Conservation (phyloP, 2,797 vertebrate genomes). For the Melanotaenia parkinsoni region DNA sequence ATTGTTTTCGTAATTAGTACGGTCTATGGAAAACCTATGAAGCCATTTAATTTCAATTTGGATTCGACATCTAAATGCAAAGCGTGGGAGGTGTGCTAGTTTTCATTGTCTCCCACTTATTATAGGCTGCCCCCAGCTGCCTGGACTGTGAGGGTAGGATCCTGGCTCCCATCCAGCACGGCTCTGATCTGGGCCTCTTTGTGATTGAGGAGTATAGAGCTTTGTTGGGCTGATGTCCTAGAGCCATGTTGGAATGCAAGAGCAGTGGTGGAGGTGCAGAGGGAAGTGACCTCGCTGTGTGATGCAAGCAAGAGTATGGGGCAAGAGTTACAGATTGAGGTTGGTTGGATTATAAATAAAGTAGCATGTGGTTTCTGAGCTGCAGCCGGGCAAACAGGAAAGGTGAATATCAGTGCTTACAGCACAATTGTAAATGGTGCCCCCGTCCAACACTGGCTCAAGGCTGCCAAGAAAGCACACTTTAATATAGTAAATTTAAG, state of each 20-base stretch:
- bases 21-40: conserved; percentile 64
- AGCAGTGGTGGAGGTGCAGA: conserved; percentile 79
- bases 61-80: conserved; percentile 77
- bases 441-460: conserved; percentile 76
- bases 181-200: conserved; percentile 84
- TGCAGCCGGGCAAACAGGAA: conserved; percentile 71
- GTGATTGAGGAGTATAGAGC: conserved; percentile 78
- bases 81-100: conserved; percentile 81
- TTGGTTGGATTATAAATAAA: conserved; percentile 88
- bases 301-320: conserved; percentile 79
- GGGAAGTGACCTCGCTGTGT: conserved; percentile 82
- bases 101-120: conserved; percentile 84
- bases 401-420: conserved; percentile 81
- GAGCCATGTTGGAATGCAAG: conserved; percentile 85
- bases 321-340: conserved; percentile 80
- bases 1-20: conserved; percentile 61
- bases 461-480: conserved; percentile 73
- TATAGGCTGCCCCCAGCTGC: conserved; percentile 83
- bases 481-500: conserved; percentile 56
- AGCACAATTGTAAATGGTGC: conserved; percentile 76
- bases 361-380: conserved; percentile 74
- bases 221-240: conserved; percentile 83
- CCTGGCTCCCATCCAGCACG: conserved; percentile 82
- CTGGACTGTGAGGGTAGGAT: conserved; percentile 76
- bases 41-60: conserved; percentile 76